Percentiles rank a stretch among this genome's conserved stretches.
Evolutionary conservation across 2,888 invertebrate genomes (phyloP).

Genomic region (Noctua comes): DNA sequence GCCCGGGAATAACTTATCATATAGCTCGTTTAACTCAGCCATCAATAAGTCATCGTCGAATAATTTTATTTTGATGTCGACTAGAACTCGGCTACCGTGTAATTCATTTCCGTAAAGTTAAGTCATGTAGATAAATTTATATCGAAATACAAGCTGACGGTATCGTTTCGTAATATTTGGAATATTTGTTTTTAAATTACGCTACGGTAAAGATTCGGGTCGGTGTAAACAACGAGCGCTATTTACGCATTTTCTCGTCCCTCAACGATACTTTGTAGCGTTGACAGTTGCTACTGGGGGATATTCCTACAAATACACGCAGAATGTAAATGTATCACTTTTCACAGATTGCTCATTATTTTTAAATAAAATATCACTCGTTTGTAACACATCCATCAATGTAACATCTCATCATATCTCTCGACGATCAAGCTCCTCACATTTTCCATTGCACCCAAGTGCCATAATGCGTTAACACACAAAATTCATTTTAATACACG

Average conservation of each 20-base stretch:
- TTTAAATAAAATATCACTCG: slow-evolving; percentile 13
- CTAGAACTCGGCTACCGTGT: slow-evolving; percentile 68
- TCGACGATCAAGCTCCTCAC: slow-evolving; percentile 33
- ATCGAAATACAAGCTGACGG: slow-evolving; percentile 56
- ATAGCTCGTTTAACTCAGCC: slow-evolving; percentile 77
- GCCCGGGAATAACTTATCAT: slow-evolving; percentile 78
- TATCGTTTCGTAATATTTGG: slow-evolving; percentile 36
- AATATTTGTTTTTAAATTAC: slow-evolving; percentile 55
- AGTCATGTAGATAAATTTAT: slow-evolving; percentile 65
- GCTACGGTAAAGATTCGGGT: slow-evolving; percentile 22
- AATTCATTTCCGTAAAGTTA: slow-evolving; percentile 68
- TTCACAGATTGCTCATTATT: slow-evolving; percentile 30
- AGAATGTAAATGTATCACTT: slow-evolving; percentile 7
- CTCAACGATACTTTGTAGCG: slow-evolving; percentile 30
- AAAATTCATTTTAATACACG: slow-evolving; percentile 55
- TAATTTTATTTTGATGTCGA: slow-evolving; percentile 77
- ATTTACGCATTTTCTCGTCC: slow-evolving; percentile 23
- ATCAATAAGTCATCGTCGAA: slow-evolving; percentile 77
- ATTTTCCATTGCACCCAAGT: slow-evolving; percentile 45
- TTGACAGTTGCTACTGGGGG: slow-evolving; percentile 19
- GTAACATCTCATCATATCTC: slow-evolving; percentile 11
- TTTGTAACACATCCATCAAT: slow-evolving; percentile 5
- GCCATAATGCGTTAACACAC: slow-evolving; percentile 51
- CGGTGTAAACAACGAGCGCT: slow-evolving; percentile 26
- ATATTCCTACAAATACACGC: slow-evolving; percentile 33